These are phyloP conservation scores for Phaedon cochleariae DNA, from an alignment of 2,888 invertebrate species.

Conservation along the genomic window DNA sequence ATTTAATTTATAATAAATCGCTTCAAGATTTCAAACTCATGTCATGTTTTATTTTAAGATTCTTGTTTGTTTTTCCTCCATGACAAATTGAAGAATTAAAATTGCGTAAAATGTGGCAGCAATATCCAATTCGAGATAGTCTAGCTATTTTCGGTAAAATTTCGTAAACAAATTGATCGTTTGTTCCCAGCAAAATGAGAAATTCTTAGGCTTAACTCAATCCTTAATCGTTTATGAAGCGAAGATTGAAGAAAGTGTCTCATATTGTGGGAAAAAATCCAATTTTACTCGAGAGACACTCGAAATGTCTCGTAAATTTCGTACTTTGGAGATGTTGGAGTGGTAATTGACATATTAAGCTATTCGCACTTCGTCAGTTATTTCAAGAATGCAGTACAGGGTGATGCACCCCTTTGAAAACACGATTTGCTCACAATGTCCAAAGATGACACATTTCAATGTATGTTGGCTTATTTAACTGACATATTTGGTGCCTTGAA, in stretches of 20 bases:
- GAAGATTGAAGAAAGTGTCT: slow-evolving; percentile 41
- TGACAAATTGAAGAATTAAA: slow-evolving; percentile 47
- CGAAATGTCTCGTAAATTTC: slow-evolving; percentile 25
- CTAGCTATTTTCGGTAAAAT: slow-evolving; percentile 44
- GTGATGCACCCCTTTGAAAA: background rate
- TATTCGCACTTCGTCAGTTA: slow-evolving; percentile 42
- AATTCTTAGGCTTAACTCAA: slow-evolving; percentile 41
- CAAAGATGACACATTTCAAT: no score
- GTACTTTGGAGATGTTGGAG: slow-evolving; percentile 11
- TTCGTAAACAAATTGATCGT: slow-evolving; percentile 50
- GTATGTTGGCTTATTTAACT: no score
- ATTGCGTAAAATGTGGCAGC: slow-evolving; percentile 36
- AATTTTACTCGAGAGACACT: slow-evolving; percentile 43
- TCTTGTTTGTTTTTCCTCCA: slow-evolving; percentile 42
- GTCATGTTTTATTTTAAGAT: slow-evolving; percentile 33
- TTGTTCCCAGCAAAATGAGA: slow-evolving; percentile 41
- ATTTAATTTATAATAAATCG: slow-evolving; percentile 15
- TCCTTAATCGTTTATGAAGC: slow-evolving; percentile 40
- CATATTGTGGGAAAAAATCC: slow-evolving; percentile 35
- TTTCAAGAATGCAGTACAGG: slow-evolving; percentile 19
- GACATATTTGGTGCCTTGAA: no score
- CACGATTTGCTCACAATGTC: no score
- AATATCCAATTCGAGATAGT: slow-evolving; percentile 15
- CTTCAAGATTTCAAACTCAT: slow-evolving; percentile 17
- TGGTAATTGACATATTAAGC: slow-evolving; percentile 29